Base-by-base conservation (phyloP, 2,113 vertebrate genomes). In the Hemicordylus capensis region DNA sequence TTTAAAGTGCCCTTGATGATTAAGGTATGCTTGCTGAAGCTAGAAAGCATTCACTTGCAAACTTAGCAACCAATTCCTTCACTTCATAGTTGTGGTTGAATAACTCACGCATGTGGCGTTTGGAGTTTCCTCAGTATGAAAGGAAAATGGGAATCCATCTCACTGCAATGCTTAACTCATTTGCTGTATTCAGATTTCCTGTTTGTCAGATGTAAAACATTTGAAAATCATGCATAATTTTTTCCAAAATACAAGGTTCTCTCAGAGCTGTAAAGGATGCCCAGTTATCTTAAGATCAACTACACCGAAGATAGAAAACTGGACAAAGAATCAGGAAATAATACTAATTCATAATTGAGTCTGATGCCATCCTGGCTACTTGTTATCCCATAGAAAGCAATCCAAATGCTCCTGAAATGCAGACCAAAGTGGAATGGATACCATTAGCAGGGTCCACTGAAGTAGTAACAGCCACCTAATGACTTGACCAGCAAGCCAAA, bases 311-410 rank as follows among this genome's bases (percentile, higher is more conserved):
- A 73, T 81, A 63, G 87, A 89, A 90, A 88, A 93, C 82, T 86
- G 84, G 88, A 77, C 84, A 85, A 44, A 92, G 92, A 91, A 87
- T 92, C 86, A 89, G 89, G 91, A 92, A 92, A 93, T 89, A 91
- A 86, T 90, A 89, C 90, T 48, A 51, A 90, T 93, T 93, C 93
- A 87, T 90, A 88, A 82, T 86, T 88, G 90, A 83, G 51, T 84
- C 87, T 87, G 89, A 84, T 86, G 88, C 84, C 86, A 91, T 72
- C 83, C 92, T 94, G 92, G 51, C 17, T 54, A 54, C 3, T 7
- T 42, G 91, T 91, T 88, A 85, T 89, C 94, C 90, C 91, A 91
- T 37, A 22, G 90, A 91, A 85, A 91, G 90, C 87, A 84, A 83
- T 77, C 85, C 86, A 85, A 85, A 89, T 89, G 89, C 84, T 87